A percentile compares a stretch with the other conserved stretches of the same genome.
These are phyloP conservation scores for Cyprinodon brontotheroides DNA, from an alignment of 2,113 vertebrate species.

Conservation along the genomic window DNA sequence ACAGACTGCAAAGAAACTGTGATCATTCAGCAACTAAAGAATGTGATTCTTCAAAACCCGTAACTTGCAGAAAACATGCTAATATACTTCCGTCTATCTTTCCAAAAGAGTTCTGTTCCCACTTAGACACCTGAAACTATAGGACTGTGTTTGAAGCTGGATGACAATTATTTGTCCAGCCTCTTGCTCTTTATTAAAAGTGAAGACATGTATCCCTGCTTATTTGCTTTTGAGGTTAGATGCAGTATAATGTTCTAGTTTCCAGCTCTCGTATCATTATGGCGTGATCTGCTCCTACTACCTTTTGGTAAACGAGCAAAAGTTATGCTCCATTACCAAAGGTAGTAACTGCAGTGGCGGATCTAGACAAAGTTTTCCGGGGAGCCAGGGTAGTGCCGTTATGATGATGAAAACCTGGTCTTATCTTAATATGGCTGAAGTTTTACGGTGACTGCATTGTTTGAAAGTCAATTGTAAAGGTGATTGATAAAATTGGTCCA, in stretches of 20 bases:
- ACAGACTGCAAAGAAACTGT: constrained; percentile 42
- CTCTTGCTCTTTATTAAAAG: constrained; percentile 43
- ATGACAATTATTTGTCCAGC: constrained; percentile 16
- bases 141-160: constrained; percentile 41
- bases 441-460: no score
- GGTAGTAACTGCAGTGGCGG: no score
- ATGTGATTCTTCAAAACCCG: constrained; percentile 51
- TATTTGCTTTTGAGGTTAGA: constrained; percentile 44
- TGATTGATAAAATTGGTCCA: no score
- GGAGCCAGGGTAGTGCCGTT: no score
- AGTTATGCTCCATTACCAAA: no score
- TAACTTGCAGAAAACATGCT: constrained; percentile 45
- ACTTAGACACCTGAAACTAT: constrained; percentile 48
- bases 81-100: constrained; percentile 28
- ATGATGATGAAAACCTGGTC: no score
- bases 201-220: constrained; percentile 43
- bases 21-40: constrained; percentile 52
- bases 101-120: constrained; percentile 53
- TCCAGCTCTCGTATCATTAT: constrained; percentile 21
- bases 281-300: constrained; percentile 59
- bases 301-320: constrained; percentile 36
- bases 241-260: constrained; percentile 24
- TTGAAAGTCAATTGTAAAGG: no score
- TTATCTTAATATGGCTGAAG: no score
- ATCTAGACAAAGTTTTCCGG: no score